Base-by-base conservation (phyloP, 2,888 invertebrate species). In the Cephus sareptanus region DNA sequence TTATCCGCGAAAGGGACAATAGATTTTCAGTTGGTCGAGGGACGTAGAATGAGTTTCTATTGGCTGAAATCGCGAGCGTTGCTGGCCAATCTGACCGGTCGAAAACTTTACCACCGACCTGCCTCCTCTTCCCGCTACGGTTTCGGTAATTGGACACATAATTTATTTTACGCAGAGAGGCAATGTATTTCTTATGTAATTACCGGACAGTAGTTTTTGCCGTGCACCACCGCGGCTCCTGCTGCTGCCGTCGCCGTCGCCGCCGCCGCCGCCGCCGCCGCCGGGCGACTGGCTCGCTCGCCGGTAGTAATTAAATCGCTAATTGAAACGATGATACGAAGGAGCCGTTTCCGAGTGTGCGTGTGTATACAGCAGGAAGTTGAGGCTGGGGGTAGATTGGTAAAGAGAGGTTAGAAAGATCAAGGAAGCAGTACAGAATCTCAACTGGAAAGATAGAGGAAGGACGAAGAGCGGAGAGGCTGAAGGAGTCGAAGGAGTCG, bases 111-210 rank as follows among this genome's bases (percentile, higher is more conserved):
- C 15, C 4, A 70, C 15, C 30, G 31, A 33, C 30, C 31, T 33
- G 30, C 70, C 31, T 70, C 70, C 70, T 33, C 33, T 70, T 33
- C 56, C 73, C 34, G 40, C 34, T 69, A 34, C 56, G 34, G 71
- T 73, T 73, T 71, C 74, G 77, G 81, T 86, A 88, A 89, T 89
- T 87, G 88, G 81, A 85, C 83, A 77, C 84, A 83, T 87, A 85
- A 88, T 87, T 89, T 88, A 86, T 85, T 84, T 83, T 75, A 34
- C 68, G 70, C 76, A 77, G 77, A 33, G 33, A 33, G 79, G 75
- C 81, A 82, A 83, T 83, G 82, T 80, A 79, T 86, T 83, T 83
- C 86, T 87, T 85, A 83, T 81, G 84, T 82, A 86, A 87, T 87
- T 86, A 85, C 79, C 79, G 79, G 76, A 75, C 76, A 77, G 79